Evolutionary conservation across 2,113 vertebrate genomes (phyloP).

Genomic region (Cavia aperea): DNA sequence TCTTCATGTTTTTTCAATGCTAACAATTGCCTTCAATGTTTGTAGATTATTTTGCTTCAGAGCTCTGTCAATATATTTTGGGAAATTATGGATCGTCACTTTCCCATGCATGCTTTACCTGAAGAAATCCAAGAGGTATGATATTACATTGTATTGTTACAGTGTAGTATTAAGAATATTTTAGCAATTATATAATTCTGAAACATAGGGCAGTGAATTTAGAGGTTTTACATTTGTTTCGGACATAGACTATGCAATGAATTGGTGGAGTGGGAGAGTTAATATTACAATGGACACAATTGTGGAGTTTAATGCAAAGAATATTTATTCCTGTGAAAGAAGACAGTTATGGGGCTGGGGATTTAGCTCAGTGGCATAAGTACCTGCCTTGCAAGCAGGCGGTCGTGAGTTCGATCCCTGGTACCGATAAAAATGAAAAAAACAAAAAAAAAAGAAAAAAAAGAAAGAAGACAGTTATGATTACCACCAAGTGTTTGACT

Average conservation of each 20-base stretch:
- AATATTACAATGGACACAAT: background rate
- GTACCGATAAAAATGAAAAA: no score
- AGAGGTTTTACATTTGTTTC: constrained; percentile 35
- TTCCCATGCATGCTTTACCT: constrained; percentile 71
- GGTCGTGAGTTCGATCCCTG: no score
- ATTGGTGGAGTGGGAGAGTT: background rate
- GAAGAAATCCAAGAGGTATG: constrained; percentile 78
- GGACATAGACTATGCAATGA: background rate
- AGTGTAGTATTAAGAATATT: background rate
- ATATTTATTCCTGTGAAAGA: background rate
- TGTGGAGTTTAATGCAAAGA: background rate
- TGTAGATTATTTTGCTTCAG: constrained; percentile 39
- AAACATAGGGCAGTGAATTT: background rate
- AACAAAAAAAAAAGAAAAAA: no score
- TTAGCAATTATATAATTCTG: constrained; percentile 17
- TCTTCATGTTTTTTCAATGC: background rate
- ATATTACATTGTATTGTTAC: background rate
- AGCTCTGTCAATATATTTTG: background rate
- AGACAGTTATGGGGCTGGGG: background rate
- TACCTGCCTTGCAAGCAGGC: no score
- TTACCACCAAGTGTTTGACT: background rate
- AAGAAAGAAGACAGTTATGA: background rate
- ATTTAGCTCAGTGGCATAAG: no score
- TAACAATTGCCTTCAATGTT: constrained; percentile 45
- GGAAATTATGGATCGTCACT: constrained; percentile 72